These are phyloP conservation scores for Hypercompe scribonia DNA, from an alignment of 2,888 invertebrate species.

Conservation along the genomic window DNA sequence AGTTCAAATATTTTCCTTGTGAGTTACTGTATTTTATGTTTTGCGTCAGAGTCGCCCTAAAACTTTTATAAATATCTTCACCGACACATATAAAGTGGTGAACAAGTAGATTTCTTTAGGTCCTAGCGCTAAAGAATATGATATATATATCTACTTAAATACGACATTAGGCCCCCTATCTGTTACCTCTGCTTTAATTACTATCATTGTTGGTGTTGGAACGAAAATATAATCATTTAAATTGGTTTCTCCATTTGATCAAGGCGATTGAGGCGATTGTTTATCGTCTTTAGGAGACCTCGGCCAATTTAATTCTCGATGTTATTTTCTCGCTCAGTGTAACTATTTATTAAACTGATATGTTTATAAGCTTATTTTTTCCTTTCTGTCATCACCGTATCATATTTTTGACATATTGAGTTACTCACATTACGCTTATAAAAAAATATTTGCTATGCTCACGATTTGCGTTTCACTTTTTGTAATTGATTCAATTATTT, in stretches of 20 bases:
- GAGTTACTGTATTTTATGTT: conserved; percentile 20
- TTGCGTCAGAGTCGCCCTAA: conserved; percentile 20
- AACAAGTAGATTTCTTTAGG: conserved; percentile 1
- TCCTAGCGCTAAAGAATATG: no score
- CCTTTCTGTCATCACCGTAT: neutral
- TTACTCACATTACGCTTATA: no score
- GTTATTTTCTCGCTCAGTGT: neutral
- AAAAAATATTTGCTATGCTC: no score
- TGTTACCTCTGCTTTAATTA: neutral
- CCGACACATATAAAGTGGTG: no score
- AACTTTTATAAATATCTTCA: conserved; percentile 12
- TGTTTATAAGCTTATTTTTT: neutral
- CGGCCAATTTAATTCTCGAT: neutral
- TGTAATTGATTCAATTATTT: neutral
- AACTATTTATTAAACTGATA: neutral
- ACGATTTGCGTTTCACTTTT: neutral
- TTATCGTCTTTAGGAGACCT: neutral
- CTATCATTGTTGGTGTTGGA: neutral
- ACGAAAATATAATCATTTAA: neutral
- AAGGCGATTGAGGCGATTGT: no score
- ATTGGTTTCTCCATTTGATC: neutral
- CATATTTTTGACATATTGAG: no score
- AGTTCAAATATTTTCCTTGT: conserved; percentile 38
- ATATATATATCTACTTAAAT: neutral
- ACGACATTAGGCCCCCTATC: neutral